Evolutionary conservation across 2,797 vertebrate species (phyloP), one percentile per base, ranked within the genome.

Genomic region (Chrysocyon brachyurus): DNA sequence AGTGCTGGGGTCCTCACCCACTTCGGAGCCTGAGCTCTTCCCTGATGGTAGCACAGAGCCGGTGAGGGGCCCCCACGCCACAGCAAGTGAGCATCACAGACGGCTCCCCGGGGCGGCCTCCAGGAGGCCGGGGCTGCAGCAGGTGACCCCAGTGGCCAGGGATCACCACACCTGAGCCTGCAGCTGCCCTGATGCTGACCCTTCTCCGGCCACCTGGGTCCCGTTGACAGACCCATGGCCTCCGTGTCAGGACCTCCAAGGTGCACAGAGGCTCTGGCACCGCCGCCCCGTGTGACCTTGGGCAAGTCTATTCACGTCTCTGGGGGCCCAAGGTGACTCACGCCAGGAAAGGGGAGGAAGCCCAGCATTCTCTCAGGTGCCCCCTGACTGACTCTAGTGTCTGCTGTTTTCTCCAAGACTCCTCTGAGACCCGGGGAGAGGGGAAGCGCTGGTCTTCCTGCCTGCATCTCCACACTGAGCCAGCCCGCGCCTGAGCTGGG

Each of bases 131-230:
- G 21, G 40, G 56, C 36, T 68, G 12, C 33, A n/a, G 10, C 46
- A 0, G 5, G 28, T 77, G 10, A 22, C 33, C 40, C 24, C 16
- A 22, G 26, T 31, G 19, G 40, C 36, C 14, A 26, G 24, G 78
- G 11, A 19, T 77, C 54, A 7, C 12, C 19, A 17, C 24, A 33
- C 4, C 77, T 12, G 72, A 59, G 24, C 28, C 49, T 66, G 49
- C 0, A 1, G 5, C 49, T 90, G 21, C 52, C 11, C 6, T 28
- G 82, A 8, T 2, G 59, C 12, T 79, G 33, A 70, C 7, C 21
- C 2, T 9, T 57, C 46, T 64, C 52, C 0, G 1, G 22, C 11
- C 7, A 16, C 0, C 0, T 2, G 49, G 12, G 0, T 49, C n/a
- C 56, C 54, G 14, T 1, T 24, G 49, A 68, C 14, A 84, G 52